Evolutionary conservation across 2,797 vertebrate genomes (phyloP).

Genomic region (Gallinago solitaria): DNA sequence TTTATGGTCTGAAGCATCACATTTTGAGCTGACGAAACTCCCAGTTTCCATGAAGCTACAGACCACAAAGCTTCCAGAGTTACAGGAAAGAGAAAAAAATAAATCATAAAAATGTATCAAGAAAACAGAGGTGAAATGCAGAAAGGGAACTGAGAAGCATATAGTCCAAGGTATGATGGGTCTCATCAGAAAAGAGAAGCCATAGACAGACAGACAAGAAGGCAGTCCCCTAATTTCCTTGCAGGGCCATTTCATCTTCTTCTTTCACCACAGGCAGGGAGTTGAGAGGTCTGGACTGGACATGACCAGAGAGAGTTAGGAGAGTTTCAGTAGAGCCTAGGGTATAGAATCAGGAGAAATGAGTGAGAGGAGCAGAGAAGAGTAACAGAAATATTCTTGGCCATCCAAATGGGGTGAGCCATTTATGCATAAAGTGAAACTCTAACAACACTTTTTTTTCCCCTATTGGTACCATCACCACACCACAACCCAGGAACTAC

Average conservation of each 20-base stretch:
- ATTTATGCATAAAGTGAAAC: not conserved
- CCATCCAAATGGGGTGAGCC: not conserved
- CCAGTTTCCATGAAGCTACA: not conserved
- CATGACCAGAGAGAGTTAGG: constrained; percentile 84
- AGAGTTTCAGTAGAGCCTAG: constrained; percentile 79
- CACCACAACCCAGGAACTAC: not conserved
- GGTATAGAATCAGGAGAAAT: constrained; percentile 39
- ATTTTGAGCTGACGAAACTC: not conserved
- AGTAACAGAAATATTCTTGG: not conserved
- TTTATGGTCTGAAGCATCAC: not conserved
- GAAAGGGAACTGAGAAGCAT: not conserved
- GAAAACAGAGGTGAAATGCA: not conserved
- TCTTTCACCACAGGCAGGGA: constrained; percentile 79
- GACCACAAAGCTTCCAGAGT: not conserved
- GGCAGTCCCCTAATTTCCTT: constrained; percentile 57
- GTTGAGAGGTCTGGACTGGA: constrained; percentile 75
- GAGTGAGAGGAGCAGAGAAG: not conserved
- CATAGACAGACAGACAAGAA: not conserved
- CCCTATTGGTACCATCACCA: not conserved
- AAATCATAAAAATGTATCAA: not conserved
- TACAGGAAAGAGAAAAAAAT: not conserved
- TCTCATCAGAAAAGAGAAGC: not conserved
- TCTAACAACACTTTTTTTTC: not conserved
- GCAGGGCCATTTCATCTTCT: constrained; percentile 80
- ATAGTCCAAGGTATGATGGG: not conserved